Evolutionary conservation across 2,797 vertebrate species (phyloP).

Genomic region (Sternotherus odoratus): DNA sequence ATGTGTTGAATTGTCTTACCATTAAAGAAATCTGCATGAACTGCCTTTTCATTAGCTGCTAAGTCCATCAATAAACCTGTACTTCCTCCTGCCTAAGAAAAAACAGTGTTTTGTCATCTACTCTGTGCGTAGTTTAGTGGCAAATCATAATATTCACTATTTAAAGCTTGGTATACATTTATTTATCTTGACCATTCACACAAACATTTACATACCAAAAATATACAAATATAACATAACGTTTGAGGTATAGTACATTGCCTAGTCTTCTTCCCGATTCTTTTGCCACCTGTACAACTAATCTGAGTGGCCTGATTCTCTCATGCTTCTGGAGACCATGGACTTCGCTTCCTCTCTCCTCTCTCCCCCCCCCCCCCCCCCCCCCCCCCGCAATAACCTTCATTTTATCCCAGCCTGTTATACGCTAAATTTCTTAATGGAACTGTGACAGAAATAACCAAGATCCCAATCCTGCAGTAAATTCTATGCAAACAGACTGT

Average conservation of each 20-base stretch:
- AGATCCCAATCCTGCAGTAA: neutral
- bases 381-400: neutral
- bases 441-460: neutral
- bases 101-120: neutral
- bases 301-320: neutral
- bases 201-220: neutral
- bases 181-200: neutral
- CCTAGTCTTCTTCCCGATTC: neutral
- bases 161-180: neutral
- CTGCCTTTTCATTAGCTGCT: constrained; percentile 94
- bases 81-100: constrained; percentile 84
- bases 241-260: neutral
- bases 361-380: too few species aligned
- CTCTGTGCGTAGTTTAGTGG: neutral
- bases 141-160: neutral
- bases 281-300: neutral
- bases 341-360: neutral
- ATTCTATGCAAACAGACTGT: neutral
- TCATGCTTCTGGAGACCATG: neutral
- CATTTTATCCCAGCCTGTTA: neutral
- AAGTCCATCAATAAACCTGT: constrained; percentile 86
- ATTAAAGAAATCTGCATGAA: constrained; percentile 97
- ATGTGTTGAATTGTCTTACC: constrained; percentile 75
- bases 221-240: neutral
- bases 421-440: neutral